phyloP scores from a whole-genome alignment of 1,140 invertebrate species.

The Oncopodura yosiiana region DNA sequence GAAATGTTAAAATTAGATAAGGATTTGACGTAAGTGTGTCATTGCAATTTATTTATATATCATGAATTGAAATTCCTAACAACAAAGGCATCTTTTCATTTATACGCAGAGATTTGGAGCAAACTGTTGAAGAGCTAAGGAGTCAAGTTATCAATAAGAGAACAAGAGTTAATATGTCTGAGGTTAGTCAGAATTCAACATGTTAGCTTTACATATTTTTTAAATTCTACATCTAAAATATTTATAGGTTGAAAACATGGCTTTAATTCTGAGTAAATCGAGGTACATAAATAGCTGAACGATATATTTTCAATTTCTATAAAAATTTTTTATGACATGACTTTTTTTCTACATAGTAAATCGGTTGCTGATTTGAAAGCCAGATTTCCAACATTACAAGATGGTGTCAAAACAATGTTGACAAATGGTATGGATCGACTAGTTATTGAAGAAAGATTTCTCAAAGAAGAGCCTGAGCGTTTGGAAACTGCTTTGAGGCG shows the following conservation, averaged over 20 bases:
- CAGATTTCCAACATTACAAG: slow-evolving; percentile 77
- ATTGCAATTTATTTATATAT: neutral
- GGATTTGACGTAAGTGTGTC: slow-evolving; percentile 61
- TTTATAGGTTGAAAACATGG: slow-evolving; percentile 96
- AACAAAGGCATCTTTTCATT: neutral
- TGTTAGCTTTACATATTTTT: no score
- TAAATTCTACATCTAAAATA: no score
- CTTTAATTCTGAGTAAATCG: slow-evolving; percentile 74
- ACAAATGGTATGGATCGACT: slow-evolving; percentile 89
- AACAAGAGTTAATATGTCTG: slow-evolving; percentile 88
- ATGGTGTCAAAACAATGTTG: slow-evolving; percentile 76
- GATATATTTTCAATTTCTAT: neutral
- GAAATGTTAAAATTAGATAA: slow-evolving; percentile 83
- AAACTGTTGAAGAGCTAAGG: slow-evolving; percentile 84
- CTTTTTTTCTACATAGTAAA: slow-evolving; percentile 54
- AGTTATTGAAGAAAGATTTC: slow-evolving; percentile 82
- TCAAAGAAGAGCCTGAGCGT: slow-evolving; percentile 88
- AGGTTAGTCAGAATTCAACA: no score
- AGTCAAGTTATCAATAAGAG: slow-evolving; percentile 90
- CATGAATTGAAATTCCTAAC: neutral
- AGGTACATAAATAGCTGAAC: slow-evolving; percentile 44
- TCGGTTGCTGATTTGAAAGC: slow-evolving; percentile 89
- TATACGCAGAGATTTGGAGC: slow-evolving; percentile 69
- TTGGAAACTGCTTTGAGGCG: slow-evolving; percentile 78
- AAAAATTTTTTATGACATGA: neutral